Evolutionary conservation across 2,113 vertebrate species (phyloP).

Genomic region (Hemiprocne comata): DNA sequence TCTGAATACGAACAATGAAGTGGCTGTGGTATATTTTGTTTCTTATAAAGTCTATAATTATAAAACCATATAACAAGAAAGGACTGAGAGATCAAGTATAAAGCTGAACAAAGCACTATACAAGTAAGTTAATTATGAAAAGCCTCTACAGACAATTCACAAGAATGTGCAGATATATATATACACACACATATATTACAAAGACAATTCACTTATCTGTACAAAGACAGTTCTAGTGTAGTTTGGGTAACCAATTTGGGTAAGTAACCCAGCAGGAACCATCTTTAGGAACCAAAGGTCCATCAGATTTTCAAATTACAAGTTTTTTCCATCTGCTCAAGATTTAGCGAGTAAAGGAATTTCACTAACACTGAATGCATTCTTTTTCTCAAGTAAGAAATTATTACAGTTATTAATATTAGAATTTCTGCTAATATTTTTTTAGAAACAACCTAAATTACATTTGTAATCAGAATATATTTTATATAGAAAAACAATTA

Average conservation of each 20-base stretch:
- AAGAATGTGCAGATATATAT: background rate
- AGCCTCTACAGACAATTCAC: background rate
- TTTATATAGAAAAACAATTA: background rate
- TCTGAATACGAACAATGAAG: background rate
- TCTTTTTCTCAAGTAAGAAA: background rate
- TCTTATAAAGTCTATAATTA: background rate
- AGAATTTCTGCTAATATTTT: background rate
- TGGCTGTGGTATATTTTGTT: background rate
- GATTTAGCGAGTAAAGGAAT: background rate
- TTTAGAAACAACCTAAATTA: background rate
- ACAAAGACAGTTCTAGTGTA: background rate
- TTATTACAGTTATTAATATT: background rate
- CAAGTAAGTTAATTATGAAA: background rate
- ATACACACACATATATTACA: background rate
- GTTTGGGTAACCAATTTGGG: background rate
- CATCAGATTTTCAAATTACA: background rate
- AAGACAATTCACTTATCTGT: background rate
- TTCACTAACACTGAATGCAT: background rate
- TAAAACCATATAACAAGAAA: background rate
- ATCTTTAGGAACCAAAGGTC: background rate
- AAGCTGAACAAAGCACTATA: background rate
- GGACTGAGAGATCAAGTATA: background rate
- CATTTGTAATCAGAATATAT: background rate
- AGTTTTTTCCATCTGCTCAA: background rate
- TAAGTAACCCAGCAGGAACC: background rate